Evolutionary conservation across 2,113 vertebrate species (phyloP).

Genomic region (Zosterops borbonicus): DNA sequence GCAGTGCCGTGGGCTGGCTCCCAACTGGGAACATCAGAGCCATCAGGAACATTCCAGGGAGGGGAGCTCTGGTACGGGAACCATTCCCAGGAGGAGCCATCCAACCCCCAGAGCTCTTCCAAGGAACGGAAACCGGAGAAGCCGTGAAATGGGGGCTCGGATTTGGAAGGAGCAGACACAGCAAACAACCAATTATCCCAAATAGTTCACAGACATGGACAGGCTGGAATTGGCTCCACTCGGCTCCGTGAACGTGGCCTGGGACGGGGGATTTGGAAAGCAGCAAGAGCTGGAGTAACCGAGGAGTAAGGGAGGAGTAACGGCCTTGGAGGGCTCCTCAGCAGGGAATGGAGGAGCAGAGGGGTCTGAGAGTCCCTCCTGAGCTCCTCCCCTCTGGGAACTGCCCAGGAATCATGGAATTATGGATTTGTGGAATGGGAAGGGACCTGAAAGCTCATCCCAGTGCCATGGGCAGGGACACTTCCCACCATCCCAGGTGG

Average conservation of each 20-base stretch:
- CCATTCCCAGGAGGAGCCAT: not conserved
- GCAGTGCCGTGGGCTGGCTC: not conserved
- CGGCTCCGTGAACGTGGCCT: fast-evolving
- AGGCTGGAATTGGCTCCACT: not conserved
- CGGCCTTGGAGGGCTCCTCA: fast-evolving
- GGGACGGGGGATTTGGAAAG: not conserved
- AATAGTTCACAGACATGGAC: not conserved
- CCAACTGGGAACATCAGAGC: not conserved
- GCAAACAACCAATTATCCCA: not conserved
- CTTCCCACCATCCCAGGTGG: fast-evolving
- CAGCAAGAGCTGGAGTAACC: fast-evolving
- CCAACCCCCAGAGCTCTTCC: not conserved
- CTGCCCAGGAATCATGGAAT: not conserved
- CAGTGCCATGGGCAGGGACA: not conserved
- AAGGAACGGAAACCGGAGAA: not conserved
- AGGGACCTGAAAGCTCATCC: not conserved
- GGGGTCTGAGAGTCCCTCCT: not conserved
- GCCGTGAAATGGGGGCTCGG: not conserved
- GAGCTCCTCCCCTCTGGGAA: too few species aligned
- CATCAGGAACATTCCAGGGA: not conserved
- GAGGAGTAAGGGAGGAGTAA: not conserved
- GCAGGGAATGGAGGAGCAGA: not conserved
- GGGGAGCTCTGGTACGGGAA: not conserved
- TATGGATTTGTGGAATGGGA: too few species aligned
- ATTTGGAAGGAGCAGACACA: not conserved